Percentiles rank a stretch among this genome's conserved stretches.
phyloP scores from a whole-genome alignment of 1,140 invertebrate species.

The Rhagoletis pomonella region DNA sequence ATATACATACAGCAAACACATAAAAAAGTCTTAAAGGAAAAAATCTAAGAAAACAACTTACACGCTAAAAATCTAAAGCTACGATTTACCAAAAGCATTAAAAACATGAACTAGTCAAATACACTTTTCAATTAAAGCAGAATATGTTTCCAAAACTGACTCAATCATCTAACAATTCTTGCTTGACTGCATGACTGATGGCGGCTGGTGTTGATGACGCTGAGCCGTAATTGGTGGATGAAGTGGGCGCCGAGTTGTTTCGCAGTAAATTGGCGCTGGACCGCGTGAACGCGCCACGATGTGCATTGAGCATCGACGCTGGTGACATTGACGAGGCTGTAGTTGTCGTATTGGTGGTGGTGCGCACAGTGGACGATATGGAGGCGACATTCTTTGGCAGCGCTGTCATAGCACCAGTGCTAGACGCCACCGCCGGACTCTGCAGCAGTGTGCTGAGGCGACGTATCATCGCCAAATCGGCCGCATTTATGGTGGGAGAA shows the following conservation, averaged over 20 bases:
- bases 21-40: neutral
- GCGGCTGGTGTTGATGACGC: neutral
- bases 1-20: constrained; percentile 31
- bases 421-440: constrained; percentile 7
- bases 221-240: neutral
- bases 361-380: constrained; percentile 22
- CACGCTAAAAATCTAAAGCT: constrained; percentile 24
- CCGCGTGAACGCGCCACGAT: constrained; percentile 54
- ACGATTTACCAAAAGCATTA: constrained; percentile 39
- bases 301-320: neutral
- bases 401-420: neutral
- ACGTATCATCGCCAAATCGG: constrained; percentile 52
- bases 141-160: neutral
- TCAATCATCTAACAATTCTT: constrained; percentile 54
- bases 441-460: constrained; percentile 52
- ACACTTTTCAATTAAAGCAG: neutral
- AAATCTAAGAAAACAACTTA: neutral
- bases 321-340: neutral
- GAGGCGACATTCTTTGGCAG: constrained; percentile 27
- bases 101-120: constrained; percentile 10
- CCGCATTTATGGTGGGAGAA: constrained; percentile 36
- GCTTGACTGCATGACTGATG: constrained; percentile 35
- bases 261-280: constrained; percentile 41
- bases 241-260: neutral
- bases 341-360: neutral